Evolutionary conservation across 64 coral and sea anemone species (phyloP), one percentile per base, ranked within the genome.

Genomic region (Hydrozoanthus tunicans): DNA sequence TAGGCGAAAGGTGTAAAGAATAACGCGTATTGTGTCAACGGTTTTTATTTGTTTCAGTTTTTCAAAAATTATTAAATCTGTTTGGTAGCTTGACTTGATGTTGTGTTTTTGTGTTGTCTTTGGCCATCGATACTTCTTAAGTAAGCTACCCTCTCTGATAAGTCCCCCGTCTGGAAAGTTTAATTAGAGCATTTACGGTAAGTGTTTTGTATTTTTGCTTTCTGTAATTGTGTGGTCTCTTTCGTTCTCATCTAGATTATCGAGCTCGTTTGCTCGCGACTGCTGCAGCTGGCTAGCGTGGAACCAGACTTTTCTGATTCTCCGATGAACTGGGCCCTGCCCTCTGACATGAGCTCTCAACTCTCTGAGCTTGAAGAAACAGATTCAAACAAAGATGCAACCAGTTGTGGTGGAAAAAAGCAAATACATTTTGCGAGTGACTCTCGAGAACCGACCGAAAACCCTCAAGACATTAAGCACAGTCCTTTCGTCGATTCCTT

Each of bases 401-500:
- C 23, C 17, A 72, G 9, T 25, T 72, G 51, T 4, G 17, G 59
- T 73, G 58, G 58, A 63, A 55, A 13, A 51, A 51, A 67, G 62
- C 73, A 92, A 90, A 51, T 78, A 15, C 9, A 5, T 11, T 70
- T 69, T 64, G 56, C 69, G 32, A 80, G 15, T 54, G 82, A 78
- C 7, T 67, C 62, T 0, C 25, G 68, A 60, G 83, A 89, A 62
- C 59, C 62, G 4, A 89, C 83, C 4, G 20, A 55, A 7, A 93
- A 62, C 24, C 6, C 69, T 58, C 84, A 61, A 61, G 77, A 93
- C 0, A 73, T 97, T 9, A 94, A 94, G 73, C 95, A 97, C 71
- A 97, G 94, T 17, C 95, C 95, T 0, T 97, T 94, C 66, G 92
- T 97, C 24, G 95, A 97, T 62, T 89, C 91, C 6, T 25, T 73